Base-by-base conservation (phyloP, 2,113 vertebrate genomes). In the Mobula birostris region DNA sequence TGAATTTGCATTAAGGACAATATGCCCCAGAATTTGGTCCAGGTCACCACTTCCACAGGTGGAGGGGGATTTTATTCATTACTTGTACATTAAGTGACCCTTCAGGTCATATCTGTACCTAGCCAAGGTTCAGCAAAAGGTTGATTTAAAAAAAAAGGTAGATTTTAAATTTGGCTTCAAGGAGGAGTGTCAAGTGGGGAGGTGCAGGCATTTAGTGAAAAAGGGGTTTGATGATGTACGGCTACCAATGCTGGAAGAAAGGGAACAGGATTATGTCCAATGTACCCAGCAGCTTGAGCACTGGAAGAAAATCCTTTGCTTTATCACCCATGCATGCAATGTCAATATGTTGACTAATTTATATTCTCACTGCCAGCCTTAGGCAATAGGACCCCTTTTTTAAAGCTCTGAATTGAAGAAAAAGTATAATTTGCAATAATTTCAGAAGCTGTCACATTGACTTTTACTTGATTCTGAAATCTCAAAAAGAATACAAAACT, bases 361-460 rank as follows among this genome's bases (percentile, higher is more conserved):
- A 88, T 58, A 88, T 61, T 29, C 48, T 48, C 2, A 24, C 83
- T 88, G 83, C 27, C 29, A 88, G 61, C 14, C 11, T 58, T 63
- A 88, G 2, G 58, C 83, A n/a, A 63, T 63, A 17, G 15, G 56
- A 63, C 21, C 1, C 6, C 5, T 12, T 88, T 88, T 63, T 24
- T 63, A 88, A 88, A 29, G 83, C 83, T 63, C 61, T 88, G 83
- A 88, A 29, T 88, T 88, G 83, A 56, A 88, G 61, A 88, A 88
- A 63, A 61, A 58, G 82, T 48, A 63, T 5, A 12, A 15, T 56
- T 29, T 61, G 58, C 15, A n/a, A 56, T 11, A n/a, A 12, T 63
- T 15, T 63, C 58, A 63, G 56, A 21, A 88, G 27, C 56, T 88
- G 56, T 63, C 83, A 88, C 0, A 63, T 61, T n/a, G 29, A n/a